A percentile compares a stretch with the other conserved stretches of the same genome.
These are phyloP conservation scores for Pavo muticus DNA, from an alignment of 2,113 vertebrate genomes.

Conservation along the genomic window DNA sequence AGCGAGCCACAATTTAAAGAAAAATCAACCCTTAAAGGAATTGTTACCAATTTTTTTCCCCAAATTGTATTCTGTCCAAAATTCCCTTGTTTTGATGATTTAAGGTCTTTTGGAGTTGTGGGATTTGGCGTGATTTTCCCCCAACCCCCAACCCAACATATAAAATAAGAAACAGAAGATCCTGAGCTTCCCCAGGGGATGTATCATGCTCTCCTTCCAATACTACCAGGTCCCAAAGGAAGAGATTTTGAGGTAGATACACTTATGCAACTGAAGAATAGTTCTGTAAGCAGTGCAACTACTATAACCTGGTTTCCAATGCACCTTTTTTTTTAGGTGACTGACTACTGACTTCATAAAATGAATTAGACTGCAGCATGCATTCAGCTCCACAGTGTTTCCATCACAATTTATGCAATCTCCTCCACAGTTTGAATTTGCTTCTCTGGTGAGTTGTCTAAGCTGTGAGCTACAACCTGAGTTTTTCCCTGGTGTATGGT, in stretches of 20 bases:
- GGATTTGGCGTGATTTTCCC: not conserved
- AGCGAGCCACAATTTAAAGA: not conserved
- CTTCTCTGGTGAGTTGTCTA: not conserved
- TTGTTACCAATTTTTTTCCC: not conserved
- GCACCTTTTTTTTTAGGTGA: not conserved
- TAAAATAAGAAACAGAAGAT: not conserved
- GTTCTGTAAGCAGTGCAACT: not conserved
- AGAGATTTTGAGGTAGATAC: not conserved
- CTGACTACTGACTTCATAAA: not conserved
- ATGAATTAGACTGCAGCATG: not conserved
- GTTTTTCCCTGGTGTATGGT: not conserved
- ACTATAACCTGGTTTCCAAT: not conserved
- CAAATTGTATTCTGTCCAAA: not conserved
- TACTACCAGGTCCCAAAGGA: not conserved
- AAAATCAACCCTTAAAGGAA: not conserved
- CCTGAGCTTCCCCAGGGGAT: not conserved
- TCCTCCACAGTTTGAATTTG: not conserved
- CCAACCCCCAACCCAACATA: not conserved
- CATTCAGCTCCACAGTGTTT: not conserved
- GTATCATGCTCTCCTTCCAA: not conserved
- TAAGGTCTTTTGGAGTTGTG: not conserved
- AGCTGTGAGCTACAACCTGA: not conserved
- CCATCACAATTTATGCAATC: not conserved
- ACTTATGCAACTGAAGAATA: conserved; percentile 8
- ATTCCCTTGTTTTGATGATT: not conserved